Percentiles rank a stretch among this genome's conserved stretches.
phyloP scores from a whole-genome alignment of 2,797 vertebrate species.

The Hafferia zeledoni region DNA sequence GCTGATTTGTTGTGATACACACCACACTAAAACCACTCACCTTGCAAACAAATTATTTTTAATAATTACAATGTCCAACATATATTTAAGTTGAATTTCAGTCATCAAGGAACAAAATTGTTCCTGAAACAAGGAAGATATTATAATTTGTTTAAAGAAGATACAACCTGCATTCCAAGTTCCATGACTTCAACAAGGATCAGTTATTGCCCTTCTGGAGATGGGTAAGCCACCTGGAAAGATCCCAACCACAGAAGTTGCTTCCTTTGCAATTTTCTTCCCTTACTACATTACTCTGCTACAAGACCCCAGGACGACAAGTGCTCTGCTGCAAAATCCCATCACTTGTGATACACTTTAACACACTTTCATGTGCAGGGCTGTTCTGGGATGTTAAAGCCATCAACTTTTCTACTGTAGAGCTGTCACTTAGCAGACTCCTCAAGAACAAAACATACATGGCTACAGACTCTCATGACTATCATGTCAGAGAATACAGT shows the following conservation, averaged over 20 bases:
- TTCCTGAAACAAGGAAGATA: background rate
- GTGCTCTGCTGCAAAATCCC: background rate
- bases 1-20: background rate
- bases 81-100: background rate
- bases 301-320: background rate
- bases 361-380: rapidly evolving
- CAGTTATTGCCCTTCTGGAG: background rate
- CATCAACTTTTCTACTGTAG: background rate
- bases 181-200: background rate
- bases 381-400: background rate
- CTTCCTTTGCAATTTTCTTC: background rate
- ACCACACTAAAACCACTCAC: background rate
- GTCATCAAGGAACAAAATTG: background rate
- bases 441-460: background rate
- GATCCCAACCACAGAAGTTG: background rate
- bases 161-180: background rate
- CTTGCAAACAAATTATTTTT: background rate
- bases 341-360: background rate
- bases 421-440: background rate
- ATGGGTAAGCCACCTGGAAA: background rate
- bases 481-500: background rate
- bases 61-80: background rate
- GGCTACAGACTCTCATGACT: background rate
- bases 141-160: background rate
- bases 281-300: background rate